These are phyloP conservation scores for Xenus cinereus DNA, from an alignment of 2,113 vertebrate species.

Conservation along the genomic window DNA sequence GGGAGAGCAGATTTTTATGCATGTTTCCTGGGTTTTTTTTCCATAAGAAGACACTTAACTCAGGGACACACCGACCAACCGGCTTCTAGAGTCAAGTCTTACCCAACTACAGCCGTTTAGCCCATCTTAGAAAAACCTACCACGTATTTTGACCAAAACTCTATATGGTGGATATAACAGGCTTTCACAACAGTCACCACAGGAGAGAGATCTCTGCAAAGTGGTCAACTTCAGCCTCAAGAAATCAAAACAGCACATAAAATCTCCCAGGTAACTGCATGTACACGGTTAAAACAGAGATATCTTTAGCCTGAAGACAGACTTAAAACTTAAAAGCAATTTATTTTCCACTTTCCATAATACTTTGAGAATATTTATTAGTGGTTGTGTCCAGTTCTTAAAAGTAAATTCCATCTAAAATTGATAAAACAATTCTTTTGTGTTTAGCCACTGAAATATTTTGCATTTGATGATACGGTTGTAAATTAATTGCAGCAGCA, in stretches of 20 bases:
- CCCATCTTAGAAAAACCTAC: neutral
- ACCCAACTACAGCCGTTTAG: neutral
- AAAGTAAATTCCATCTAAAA: neutral
- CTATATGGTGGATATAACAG: neutral
- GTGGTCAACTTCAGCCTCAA: neutral
- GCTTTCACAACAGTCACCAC: neutral
- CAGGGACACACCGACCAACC: neutral
- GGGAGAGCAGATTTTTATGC: neutral
- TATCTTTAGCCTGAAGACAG: neutral
- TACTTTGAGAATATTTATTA: constrained; percentile 6
- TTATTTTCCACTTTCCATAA: neutral
- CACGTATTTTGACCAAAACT: neutral
- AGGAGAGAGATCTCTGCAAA: neutral
- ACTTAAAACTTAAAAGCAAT: neutral
- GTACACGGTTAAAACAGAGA: neutral
- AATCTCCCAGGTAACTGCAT: neutral
- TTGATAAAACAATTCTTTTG: neutral
- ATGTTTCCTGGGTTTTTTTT: neutral
- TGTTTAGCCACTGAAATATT: neutral
- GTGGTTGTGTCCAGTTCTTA: neutral
- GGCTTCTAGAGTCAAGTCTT: neutral
- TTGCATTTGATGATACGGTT: neutral
- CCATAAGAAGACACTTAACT: neutral
- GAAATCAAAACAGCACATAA: neutral
- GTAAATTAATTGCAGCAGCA: constrained; percentile 18